phyloP scores from a whole-genome alignment of 2,888 invertebrate genomes.

The Drosophila mettleri region DNA sequence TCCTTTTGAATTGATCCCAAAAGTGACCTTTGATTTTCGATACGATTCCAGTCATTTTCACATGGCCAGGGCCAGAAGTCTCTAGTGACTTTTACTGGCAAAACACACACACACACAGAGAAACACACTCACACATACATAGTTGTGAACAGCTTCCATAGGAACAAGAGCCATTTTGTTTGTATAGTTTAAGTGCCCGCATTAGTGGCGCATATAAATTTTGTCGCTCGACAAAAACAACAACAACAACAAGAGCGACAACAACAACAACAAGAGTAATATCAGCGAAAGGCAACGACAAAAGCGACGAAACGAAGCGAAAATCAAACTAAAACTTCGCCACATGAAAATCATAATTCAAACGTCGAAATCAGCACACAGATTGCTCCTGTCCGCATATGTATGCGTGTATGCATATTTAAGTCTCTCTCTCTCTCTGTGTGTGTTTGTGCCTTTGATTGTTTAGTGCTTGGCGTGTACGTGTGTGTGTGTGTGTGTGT shows the following conservation, averaged over 20 bases:
- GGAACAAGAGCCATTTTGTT: slow-evolving; percentile 64
- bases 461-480: slow-evolving; percentile 29
- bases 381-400: slow-evolving; percentile 47
- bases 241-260: slow-evolving; percentile 16
- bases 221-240: slow-evolving; percentile 49
- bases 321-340: slow-evolving; percentile 77
- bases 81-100: slow-evolving; percentile 60
- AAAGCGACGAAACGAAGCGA: slow-evolving; percentile 72
- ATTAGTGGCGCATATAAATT: slow-evolving; percentile 77
- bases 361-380: slow-evolving; percentile 72
- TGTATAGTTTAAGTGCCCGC: slow-evolving; percentile 78
- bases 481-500: slow-evolving; percentile 35
- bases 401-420: slow-evolving; percentile 19
- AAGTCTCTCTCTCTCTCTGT: slow-evolving; percentile 13
- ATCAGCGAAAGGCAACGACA: slow-evolving; percentile 45
- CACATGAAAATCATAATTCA: slow-evolving; percentile 78
- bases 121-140: background rate
- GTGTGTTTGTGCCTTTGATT: slow-evolving; percentile 49
- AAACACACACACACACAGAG: slow-evolving; percentile 11
- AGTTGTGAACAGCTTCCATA: slow-evolving; percentile 7
- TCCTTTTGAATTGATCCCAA: slow-evolving; percentile 80
- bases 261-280: slow-evolving; percentile 21
- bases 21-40: slow-evolving; percentile 80
- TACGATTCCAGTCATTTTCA: slow-evolving; percentile 77
- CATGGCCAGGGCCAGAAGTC: slow-evolving; percentile 73